A percentile compares a stretch with the other conserved stretches of the same genome.
phyloP scores from a whole-genome alignment of 1,140 invertebrate species.

The Chionoecetes opilio region DNA sequence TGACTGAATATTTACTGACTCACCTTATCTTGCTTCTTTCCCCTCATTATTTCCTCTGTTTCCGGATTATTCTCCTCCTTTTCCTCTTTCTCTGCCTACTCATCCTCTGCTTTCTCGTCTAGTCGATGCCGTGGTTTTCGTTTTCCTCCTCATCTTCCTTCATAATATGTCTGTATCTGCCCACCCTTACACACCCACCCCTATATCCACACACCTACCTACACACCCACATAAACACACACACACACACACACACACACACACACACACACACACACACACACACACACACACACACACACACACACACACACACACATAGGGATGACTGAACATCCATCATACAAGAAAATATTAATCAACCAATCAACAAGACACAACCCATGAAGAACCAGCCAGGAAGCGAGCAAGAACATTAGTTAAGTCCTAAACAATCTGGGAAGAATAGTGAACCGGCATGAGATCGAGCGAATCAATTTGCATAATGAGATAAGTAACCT shows the following conservation, averaged over 20 bases:
- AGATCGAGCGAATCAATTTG: constrained; percentile 47
- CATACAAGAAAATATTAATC: background rate
- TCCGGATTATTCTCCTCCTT: no score
- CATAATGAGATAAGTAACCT: constrained; percentile 60
- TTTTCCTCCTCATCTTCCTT: background rate
- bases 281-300: background rate
- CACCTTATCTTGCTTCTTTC: no score
- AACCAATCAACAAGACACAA: background rate
- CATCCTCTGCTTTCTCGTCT: no score
- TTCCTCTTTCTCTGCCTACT: no score
- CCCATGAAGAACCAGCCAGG: no score
- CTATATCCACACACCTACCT: no score
- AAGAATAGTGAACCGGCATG: background rate
- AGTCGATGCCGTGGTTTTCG: background rate
- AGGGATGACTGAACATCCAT: background rate
- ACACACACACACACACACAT: background rate
- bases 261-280: background rate
- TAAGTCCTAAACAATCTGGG: background rate
- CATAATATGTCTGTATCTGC: background rate
- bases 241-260: no score
- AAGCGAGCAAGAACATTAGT: background rate
- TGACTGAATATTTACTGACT: background rate
- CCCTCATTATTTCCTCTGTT: no score
- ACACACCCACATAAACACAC: no score
- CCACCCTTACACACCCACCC: no score